Conservation (phyloP, 2,888 invertebrate genomes). For the Hirudinaria manillensis region DNA sequence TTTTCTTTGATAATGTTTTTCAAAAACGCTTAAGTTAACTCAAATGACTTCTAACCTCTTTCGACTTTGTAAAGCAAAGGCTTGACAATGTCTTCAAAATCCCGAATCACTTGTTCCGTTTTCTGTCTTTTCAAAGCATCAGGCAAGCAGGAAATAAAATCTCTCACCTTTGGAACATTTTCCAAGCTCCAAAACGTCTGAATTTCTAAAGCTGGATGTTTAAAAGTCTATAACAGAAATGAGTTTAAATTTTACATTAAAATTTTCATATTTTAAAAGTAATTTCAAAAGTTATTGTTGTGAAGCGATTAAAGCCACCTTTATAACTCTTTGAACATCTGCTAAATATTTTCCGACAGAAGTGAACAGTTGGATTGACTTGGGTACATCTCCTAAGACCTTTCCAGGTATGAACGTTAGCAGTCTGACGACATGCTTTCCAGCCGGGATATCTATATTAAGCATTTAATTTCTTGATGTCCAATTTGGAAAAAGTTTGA, state of each 20-base stretch:
- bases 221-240: slow-evolving; percentile 34
- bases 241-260: background rate
- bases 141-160: slow-evolving; percentile 67
- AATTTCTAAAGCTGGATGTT: slow-evolving; percentile 32
- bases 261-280: too few species aligned
- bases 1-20: too few species aligned
- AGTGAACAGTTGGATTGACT: slow-evolving; percentile 63
- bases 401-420: slow-evolving; percentile 71
- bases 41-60: slow-evolving; percentile 5
- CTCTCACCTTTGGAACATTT: slow-evolving; percentile 64
- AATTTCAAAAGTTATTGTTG: too few species aligned
- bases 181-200: slow-evolving; percentile 67
- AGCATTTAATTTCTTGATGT: too few species aligned
- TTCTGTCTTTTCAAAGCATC: slow-evolving; percentile 61
- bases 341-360: slow-evolving; percentile 71
- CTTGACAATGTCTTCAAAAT: slow-evolving; percentile 66
- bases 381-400: slow-evolving; percentile 63
- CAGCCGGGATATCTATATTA: background rate
- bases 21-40: slow-evolving; percentile 7
- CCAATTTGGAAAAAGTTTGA: too few species aligned
- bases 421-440: slow-evolving; percentile 66
- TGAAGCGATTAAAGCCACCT: slow-evolving; percentile 59
- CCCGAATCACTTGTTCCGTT: slow-evolving; percentile 62
- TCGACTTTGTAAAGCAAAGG: slow-evolving; percentile 44
- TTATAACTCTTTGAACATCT: slow-evolving; percentile 64